These are phyloP conservation scores for Halcyon leucocephala DNA, from an alignment of 2,797 vertebrate genomes.

Conservation along the genomic window DNA sequence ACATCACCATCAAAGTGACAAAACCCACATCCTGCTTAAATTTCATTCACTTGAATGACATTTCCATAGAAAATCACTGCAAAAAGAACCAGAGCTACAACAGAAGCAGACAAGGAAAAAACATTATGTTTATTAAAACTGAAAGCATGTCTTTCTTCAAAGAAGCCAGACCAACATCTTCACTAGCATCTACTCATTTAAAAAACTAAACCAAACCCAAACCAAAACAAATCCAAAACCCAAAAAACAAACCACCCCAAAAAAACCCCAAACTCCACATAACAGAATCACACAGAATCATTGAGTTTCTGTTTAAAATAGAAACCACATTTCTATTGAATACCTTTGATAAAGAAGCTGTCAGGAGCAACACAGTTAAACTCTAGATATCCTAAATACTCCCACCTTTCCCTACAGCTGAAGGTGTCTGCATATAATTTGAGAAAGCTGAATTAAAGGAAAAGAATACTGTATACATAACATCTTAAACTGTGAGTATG, in stretches of 20 bases:
- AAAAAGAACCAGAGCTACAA: background rate
- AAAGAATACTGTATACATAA: conserved; percentile 50
- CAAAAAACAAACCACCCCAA: no score
- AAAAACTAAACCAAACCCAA: background rate
- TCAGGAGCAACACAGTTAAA: conserved; percentile 53
- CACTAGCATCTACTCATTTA: background rate
- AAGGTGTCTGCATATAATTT: conserved; percentile 60
- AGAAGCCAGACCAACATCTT: background rate
- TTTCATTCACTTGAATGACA: conserved; percentile 31
- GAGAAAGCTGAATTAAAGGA: conserved; percentile 48
- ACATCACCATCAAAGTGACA: conserved; percentile 39
- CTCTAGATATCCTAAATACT: conserved; percentile 3
- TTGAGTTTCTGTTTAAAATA: background rate
- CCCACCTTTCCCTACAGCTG: conserved; percentile 47
- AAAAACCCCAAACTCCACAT: fast-evolving
- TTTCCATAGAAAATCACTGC: conserved; percentile 31
- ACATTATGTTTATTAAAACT: background rate
- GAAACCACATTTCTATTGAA: background rate
- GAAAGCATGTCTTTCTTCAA: background rate
- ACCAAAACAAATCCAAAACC: no score
- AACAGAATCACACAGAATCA: background rate
- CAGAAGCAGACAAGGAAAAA: conserved; percentile 13
- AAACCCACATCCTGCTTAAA: conserved; percentile 48
- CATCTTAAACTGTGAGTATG: conserved; percentile 67
- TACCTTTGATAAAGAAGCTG: background rate